Evolutionary conservation across 2,797 vertebrate genomes (phyloP).

Genomic region (Siniperca obscura): DNA sequence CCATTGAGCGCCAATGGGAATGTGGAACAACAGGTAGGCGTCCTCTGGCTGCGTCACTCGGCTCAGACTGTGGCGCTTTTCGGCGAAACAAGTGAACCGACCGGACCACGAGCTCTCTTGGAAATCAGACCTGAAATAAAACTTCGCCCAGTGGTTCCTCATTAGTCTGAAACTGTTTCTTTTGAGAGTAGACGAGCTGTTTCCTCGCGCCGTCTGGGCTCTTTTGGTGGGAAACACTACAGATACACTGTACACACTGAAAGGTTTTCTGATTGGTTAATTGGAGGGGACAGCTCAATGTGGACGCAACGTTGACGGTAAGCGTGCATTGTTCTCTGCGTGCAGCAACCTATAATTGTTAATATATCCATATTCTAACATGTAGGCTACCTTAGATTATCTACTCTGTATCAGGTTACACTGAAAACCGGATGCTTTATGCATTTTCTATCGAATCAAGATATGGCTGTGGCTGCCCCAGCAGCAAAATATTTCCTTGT

Average conservation of each 20-base stretch:
- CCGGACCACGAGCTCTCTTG: background rate
- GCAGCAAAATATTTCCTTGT: constrained; percentile 16
- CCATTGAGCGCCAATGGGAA: constrained; percentile 49
- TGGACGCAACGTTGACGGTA: constrained; percentile 63
- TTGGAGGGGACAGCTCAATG: constrained; percentile 6
- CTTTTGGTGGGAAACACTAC: background rate
- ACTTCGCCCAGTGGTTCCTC: background rate
- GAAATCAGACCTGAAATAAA: background rate
- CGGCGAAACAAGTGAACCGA: constrained; percentile 18
- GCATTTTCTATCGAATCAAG: background rate
- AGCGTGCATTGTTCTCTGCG: constrained; percentile 15
- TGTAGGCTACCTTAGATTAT: too few species aligned
- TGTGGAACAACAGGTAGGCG: constrained; percentile 79
- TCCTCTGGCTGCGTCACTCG: constrained; percentile 22
- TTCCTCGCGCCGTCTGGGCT: background rate
- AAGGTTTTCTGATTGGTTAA: constrained; percentile 26
- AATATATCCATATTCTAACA: background rate
- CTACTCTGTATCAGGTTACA: background rate
- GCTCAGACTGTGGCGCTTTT: constrained; percentile 8
- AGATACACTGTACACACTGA: background rate
- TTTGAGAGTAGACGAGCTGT: background rate
- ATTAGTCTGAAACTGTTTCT: background rate
- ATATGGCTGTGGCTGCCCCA: background rate
- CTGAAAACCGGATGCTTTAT: background rate
- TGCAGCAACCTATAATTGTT: background rate